Conservation (phyloP, 2,797 vertebrate species). For the Artibeus jamaicensis region DNA sequence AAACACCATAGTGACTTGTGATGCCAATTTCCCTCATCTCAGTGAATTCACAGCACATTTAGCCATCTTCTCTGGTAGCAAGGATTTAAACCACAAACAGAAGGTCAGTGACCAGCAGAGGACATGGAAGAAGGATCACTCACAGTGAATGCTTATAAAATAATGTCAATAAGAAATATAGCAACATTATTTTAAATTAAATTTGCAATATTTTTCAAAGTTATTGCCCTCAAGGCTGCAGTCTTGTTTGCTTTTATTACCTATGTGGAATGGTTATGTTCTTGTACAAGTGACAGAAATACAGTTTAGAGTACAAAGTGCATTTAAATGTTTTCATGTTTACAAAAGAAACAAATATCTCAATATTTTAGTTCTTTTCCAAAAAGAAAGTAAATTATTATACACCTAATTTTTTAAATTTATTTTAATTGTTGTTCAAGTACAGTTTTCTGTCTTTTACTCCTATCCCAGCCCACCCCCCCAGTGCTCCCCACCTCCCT, state of each 20-base stretch:
- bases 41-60: background rate
- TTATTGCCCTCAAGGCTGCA: constrained; percentile 23
- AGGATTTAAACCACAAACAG: background rate
- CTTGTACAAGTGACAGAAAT: constrained; percentile 11
- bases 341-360: constrained; percentile 20
- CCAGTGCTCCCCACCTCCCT: too few species aligned
- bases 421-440: too few species aligned
- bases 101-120: background rate
- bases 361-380: background rate
- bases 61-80: background rate
- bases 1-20: background rate
- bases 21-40: background rate
- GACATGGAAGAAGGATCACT: background rate
- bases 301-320: background rate
- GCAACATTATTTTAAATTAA: constrained; percentile 46
- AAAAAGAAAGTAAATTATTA: background rate
- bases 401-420: background rate
- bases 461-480: too few species aligned
- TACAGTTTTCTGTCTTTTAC: too few species aligned
- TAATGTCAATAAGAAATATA: constrained; percentile 38
- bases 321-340: background rate
- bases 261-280: constrained; percentile 24
- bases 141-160: constrained; percentile 10
- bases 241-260: background rate
- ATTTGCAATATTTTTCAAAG: constrained; percentile 46